phyloP scores from a whole-genome alignment of 2,888 invertebrate species.

The Troides helena region DNA sequence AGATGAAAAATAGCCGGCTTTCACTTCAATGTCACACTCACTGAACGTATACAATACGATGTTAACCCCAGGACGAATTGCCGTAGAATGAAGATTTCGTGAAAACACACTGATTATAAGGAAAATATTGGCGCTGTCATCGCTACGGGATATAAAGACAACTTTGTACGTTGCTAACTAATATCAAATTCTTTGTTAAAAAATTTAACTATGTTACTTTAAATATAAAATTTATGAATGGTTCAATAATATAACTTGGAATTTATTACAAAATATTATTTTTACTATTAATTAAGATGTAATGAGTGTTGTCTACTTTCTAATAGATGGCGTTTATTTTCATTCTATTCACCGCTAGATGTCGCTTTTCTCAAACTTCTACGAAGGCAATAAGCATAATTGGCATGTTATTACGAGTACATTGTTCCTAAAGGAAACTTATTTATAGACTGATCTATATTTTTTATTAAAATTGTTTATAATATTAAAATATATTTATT shows the following conservation, averaged over 20 bases:
- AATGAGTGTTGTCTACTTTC: conserved; percentile 33
- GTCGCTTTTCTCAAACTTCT: conserved; percentile 32
- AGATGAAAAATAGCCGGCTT: conserved; percentile 47
- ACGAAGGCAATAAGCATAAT: neutral
- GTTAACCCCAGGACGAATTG: conserved; percentile 76
- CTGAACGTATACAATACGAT: conserved; percentile 58
- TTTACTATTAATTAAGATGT: neutral
- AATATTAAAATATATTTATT: too few relatives aligned
- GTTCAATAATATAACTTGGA: neutral
- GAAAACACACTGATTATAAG: conserved; percentile 78
- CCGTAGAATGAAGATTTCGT: conserved; percentile 75
- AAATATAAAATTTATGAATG: neutral
- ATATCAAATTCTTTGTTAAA: neutral
- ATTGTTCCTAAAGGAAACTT: too few relatives aligned
- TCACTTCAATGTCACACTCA: conserved; percentile 73
- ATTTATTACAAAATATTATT: neutral
- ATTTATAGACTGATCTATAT: too few relatives aligned
- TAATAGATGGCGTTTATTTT: conserved; percentile 37
- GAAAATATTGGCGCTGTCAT: conserved; percentile 75
- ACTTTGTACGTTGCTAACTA: conserved; percentile 32
- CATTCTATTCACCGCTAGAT: conserved; percentile 49
- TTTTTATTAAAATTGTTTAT: too few relatives aligned
- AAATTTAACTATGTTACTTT: neutral
- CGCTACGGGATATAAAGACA: conserved; percentile 51
- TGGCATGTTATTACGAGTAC: neutral